Percentiles rank a stretch among this genome's conserved stretches.
Conservation (phyloP, 64 coral and sea anemone genomes). For the Orbicella faveolata region DNA sequence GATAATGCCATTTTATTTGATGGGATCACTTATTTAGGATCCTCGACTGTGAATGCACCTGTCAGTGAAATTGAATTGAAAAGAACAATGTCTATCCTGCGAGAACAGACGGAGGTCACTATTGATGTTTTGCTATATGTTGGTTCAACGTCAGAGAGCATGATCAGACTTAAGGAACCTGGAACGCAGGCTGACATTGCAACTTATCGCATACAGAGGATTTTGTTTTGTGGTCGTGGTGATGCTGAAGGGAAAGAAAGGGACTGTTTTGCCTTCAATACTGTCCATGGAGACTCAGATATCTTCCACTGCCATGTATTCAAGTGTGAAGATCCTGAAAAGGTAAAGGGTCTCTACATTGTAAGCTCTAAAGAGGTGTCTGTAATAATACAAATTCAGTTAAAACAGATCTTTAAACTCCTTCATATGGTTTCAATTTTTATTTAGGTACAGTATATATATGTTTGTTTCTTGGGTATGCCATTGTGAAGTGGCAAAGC, state of each 20-base stretch:
- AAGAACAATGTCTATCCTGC: slow-evolving; percentile 84
- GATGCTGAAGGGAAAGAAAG: slow-evolving; percentile 79
- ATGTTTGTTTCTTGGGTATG: no score
- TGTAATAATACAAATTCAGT: no score
- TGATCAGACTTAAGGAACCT: slow-evolving; percentile 86
- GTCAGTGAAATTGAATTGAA: slow-evolving; percentile 96
- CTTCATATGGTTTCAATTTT: no score
- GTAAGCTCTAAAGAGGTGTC: no score
- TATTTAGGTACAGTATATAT: no score
- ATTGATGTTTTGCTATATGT: slow-evolving; percentile 84
- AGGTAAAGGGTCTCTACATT: slow-evolving; percentile 37
- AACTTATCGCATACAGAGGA: slow-evolving; percentile 89
- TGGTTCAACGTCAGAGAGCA: slow-evolving; percentile 71
- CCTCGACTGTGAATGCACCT: slow-evolving; percentile 93
- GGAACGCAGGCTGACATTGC: slow-evolving; percentile 81
- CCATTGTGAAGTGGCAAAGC: no score
- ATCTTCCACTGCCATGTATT: slow-evolving; percentile 99
- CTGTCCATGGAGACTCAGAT: slow-evolving; percentile 88
- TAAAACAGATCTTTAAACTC: no score
- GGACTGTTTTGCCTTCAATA: slow-evolving; percentile 99
- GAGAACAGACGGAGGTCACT: slow-evolving; percentile 88
- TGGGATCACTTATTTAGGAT: slow-evolving; percentile 90
- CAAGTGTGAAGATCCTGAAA: slow-evolving; percentile 82
- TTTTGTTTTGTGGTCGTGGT: slow-evolving; percentile 95
- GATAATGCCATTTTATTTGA: slow-evolving; percentile 68